A percentile compares a stretch with the other conserved stretches of the same genome.
Evolutionary conservation across 2,113 vertebrate species (phyloP).

Genomic region (Phaethon lepturus): DNA sequence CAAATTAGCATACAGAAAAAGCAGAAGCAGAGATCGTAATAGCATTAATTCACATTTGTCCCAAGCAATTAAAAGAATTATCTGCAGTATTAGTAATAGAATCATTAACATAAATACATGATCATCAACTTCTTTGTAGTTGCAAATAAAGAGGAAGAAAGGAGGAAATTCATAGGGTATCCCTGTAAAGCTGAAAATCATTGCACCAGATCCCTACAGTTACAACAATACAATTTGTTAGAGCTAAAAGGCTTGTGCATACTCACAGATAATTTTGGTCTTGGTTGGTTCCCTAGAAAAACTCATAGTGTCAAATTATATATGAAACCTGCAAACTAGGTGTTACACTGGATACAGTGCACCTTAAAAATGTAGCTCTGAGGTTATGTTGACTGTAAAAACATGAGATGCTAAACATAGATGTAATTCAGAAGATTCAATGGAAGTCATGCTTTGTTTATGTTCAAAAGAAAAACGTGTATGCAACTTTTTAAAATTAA

Average conservation of each 20-base stretch:
- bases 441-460: conserved; percentile 13
- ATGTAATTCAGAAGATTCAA: not conserved
- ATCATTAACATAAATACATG: not conserved
- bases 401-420: not conserved
- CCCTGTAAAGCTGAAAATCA: not conserved
- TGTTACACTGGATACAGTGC: not conserved
- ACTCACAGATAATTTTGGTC: not conserved
- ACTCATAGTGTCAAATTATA: not conserved
- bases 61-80: not conserved
- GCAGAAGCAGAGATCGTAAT: not conserved
- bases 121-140: not conserved
- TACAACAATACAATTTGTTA: not conserved
- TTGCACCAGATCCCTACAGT: not conserved
- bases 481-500: conserved; percentile 38
- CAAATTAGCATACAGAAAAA: not conserved
- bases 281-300: not conserved
- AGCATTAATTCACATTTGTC: not conserved
- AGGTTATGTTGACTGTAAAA: not conserved
- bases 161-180: fast-evolving
- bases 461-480: conserved; percentile 50
- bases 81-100: not conserved
- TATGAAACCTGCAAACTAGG: not conserved
- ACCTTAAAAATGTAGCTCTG: not conserved
- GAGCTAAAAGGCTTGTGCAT: not conserved
- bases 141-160: not conserved